phyloP scores from a whole-genome alignment of 2,113 vertebrate genomes.

The Neoarius graeffei region DNA sequence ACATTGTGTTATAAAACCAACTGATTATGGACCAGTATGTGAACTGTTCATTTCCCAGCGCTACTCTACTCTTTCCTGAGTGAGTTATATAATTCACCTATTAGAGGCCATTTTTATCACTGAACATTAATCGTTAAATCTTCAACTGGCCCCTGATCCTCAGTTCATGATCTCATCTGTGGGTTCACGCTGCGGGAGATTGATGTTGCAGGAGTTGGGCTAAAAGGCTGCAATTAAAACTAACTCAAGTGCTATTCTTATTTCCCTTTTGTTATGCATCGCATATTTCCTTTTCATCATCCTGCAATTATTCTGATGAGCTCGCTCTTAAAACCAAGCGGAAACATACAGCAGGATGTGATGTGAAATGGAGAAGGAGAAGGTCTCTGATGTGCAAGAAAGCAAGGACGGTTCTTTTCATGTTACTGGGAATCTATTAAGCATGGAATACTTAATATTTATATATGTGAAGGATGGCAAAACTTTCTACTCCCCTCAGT shows the following conservation, averaged over 20 bases:
- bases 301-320: constrained; percentile 40
- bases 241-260: constrained; percentile 22
- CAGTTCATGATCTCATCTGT: background rate
- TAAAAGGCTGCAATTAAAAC: constrained; percentile 24
- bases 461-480: background rate
- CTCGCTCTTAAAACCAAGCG: constrained; percentile 14
- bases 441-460: background rate
- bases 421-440: constrained; percentile 62
- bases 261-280: constrained; percentile 37
- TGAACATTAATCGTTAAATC: background rate
- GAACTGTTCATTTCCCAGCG: background rate
- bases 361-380: background rate
- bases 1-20: background rate
- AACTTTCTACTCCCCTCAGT: constrained; percentile 63
- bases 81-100: background rate
- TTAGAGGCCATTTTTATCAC: constrained; percentile 2
- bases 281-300: constrained; percentile 40
- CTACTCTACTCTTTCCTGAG: constrained; percentile 10
- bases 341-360: background rate
- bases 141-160: background rate
- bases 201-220: constrained; percentile 18
- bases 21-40: background rate
- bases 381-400: background rate
- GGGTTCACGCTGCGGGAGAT: constrained; percentile 9
- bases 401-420: background rate